Conservation (phyloP, 2,113 vertebrate species). For the Illadopsis cleaveri region DNA sequence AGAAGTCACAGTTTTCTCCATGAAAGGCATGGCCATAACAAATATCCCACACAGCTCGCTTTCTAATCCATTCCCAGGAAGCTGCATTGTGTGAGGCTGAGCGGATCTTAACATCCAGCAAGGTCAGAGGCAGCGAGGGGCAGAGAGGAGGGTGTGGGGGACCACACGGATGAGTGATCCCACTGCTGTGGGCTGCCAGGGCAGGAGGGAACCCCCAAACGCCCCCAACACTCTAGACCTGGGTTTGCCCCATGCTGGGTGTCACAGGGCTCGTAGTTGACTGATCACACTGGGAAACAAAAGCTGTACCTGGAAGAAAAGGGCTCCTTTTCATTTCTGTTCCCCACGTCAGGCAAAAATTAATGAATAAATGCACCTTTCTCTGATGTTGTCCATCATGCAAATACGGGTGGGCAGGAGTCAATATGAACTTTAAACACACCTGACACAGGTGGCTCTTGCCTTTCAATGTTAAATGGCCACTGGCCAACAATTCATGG, state of each 20-base stretch:
- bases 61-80: slow-evolving; percentile 42
- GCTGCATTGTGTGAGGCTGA: background rate
- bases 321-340: slow-evolving; percentile 47
- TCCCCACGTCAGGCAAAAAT: slow-evolving; percentile 55
- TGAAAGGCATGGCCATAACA: slow-evolving; percentile 46
- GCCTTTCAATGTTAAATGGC: slow-evolving; percentile 62
- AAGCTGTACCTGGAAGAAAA: slow-evolving; percentile 42
- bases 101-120: background rate
- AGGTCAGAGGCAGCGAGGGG: background rate
- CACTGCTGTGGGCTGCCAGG: background rate
- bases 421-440: slow-evolving; percentile 73
- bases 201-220: background rate
- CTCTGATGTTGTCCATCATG: slow-evolving; percentile 50
- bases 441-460: slow-evolving; percentile 70
- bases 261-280: slow-evolving; percentile 2
- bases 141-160: background rate
- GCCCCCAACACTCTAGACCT: background rate
- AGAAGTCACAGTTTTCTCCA: slow-evolving; percentile 42
- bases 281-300: slow-evolving; percentile 64
- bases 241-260: background rate
- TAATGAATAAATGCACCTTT: slow-evolving; percentile 42
- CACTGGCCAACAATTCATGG: slow-evolving; percentile 52
- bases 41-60: slow-evolving; percentile 43
- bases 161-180: fast-evolving
- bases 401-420: slow-evolving; percentile 47